phyloP scores from a whole-genome alignment of 2,113 vertebrate species.

The Acrocephalus kingi region DNA sequence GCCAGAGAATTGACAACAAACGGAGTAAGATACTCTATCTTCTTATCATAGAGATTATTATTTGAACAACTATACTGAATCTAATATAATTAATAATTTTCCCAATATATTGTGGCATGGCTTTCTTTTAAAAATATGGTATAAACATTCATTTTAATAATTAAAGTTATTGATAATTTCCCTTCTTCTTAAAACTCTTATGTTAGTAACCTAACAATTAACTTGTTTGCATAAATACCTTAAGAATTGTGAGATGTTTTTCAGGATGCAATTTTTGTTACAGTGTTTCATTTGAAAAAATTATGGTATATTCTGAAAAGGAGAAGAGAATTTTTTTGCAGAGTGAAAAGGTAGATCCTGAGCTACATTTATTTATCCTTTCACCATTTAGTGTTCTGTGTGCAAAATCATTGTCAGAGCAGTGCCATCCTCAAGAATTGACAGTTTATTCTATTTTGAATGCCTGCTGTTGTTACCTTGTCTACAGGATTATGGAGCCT shows the following conservation, averaged over 20 bases:
- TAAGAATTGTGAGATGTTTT: neutral
- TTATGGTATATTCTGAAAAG: neutral
- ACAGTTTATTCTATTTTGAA: neutral
- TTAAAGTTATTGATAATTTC: neutral
- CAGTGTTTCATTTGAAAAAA: neutral
- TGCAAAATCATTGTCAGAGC: neutral
- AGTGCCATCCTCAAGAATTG: neutral
- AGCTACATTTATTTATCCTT: neutral
- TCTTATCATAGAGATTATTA: neutral
- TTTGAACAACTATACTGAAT: neutral
- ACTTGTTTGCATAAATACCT: neutral
- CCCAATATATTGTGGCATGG: neutral
- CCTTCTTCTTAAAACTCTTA: neutral
- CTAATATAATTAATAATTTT: neutral
- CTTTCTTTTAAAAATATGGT: neutral
- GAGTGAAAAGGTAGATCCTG: neutral
- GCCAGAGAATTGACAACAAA: conserved; percentile 30
- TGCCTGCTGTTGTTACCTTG: neutral
- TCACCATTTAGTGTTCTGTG: neutral
- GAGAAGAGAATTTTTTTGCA: neutral
- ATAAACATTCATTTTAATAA: neutral
- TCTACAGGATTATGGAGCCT: neutral
- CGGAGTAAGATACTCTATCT: conserved; percentile 49
- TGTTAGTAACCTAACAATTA: neutral
- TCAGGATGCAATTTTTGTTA: neutral